Evolutionary conservation across 2,888 invertebrate species (phyloP).

Genomic region (Epistrophella euchroma): DNA sequence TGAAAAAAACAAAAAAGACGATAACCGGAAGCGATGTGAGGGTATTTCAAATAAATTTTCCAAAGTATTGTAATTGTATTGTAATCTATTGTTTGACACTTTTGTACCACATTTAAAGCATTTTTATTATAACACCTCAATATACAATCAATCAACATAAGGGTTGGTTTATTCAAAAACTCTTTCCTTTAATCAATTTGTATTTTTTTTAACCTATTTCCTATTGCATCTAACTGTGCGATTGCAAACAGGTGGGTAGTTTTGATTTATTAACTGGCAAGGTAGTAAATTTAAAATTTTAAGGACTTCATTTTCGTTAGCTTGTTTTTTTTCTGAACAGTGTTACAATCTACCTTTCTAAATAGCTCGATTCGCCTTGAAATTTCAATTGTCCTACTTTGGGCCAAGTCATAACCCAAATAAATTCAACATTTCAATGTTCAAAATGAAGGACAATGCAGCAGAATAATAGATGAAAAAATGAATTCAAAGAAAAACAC

Average conservation of each 20-base stretch:
- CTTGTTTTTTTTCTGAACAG: neutral
- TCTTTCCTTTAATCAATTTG: neutral
- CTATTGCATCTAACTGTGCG: neutral
- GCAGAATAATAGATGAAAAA: slow-evolving; percentile 58
- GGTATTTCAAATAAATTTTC: no score
- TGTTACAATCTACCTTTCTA: neutral
- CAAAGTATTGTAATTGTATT: no score
- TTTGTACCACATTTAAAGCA: no score
- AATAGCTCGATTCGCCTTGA: slow-evolving; percentile 58
- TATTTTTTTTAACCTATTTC: neutral
- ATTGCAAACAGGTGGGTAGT: neutral
- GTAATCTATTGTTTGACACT: no score
- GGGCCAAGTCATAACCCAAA: slow-evolving; percentile 59
- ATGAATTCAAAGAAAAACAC: slow-evolving; percentile 31
- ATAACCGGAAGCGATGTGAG: no score
- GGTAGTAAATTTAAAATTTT: neutral
- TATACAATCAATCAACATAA: no score
- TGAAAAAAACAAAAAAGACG: no score
- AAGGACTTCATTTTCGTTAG: slow-evolving; percentile 5
- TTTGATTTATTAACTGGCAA: neutral
- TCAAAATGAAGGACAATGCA: slow-evolving; percentile 73
- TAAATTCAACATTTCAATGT: slow-evolving; percentile 72
- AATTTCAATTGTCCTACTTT: slow-evolving; percentile 70
- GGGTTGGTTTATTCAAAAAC: neutral
- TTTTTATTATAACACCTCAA: no score